phyloP scores from a whole-genome alignment of 1,140 invertebrate genomes.

The Drosophila leontia region DNA sequence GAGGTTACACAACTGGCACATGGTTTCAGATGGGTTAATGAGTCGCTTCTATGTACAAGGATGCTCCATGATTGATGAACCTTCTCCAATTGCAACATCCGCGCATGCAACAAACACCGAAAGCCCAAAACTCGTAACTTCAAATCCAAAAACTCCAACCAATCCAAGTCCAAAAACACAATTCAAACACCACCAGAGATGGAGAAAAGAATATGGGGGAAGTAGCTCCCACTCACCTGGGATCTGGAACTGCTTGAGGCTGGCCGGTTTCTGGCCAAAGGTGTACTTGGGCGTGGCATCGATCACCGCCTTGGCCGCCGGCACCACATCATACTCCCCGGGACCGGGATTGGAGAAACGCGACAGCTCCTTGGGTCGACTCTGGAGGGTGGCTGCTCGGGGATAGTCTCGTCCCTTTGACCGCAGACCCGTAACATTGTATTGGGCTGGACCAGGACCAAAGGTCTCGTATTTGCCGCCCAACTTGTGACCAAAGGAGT shows the following conservation, averaged over 20 bases:
- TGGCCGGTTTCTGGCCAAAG: slow-evolving; percentile 81
- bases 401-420: slow-evolving; percentile 89
- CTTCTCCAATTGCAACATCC: slow-evolving; percentile 28
- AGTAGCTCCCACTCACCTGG: slow-evolving; percentile 80
- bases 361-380: slow-evolving; percentile 90
- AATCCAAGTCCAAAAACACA: slow-evolving; percentile 44
- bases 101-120: slow-evolving; percentile 62
- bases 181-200: slow-evolving; percentile 49
- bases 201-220: not conserved
- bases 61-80: slow-evolving; percentile 59
- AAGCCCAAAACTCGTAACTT: slow-evolving; percentile 23
- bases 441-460: slow-evolving; percentile 94
- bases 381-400: slow-evolving; percentile 91
- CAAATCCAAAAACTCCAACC: slow-evolving; percentile 39
- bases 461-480: slow-evolving; percentile 85
- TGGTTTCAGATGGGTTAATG: slow-evolving; percentile 41
- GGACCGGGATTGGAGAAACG: slow-evolving; percentile 92
- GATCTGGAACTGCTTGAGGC: slow-evolving; percentile 80
- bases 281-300: slow-evolving; percentile 90
- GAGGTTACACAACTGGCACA: slow-evolving; percentile 41
- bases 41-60: slow-evolving; percentile 62
- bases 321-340: slow-evolving; percentile 92
- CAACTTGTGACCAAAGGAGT: slow-evolving; percentile 91
- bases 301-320: slow-evolving; percentile 88
- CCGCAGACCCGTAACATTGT: slow-evolving; percentile 93